A percentile compares a stretch with the other conserved stretches of the same genome.
These are phyloP conservation scores for Melikaiella ostensackeni DNA, from an alignment of 2,888 invertebrate species.

Conservation along the genomic window DNA sequence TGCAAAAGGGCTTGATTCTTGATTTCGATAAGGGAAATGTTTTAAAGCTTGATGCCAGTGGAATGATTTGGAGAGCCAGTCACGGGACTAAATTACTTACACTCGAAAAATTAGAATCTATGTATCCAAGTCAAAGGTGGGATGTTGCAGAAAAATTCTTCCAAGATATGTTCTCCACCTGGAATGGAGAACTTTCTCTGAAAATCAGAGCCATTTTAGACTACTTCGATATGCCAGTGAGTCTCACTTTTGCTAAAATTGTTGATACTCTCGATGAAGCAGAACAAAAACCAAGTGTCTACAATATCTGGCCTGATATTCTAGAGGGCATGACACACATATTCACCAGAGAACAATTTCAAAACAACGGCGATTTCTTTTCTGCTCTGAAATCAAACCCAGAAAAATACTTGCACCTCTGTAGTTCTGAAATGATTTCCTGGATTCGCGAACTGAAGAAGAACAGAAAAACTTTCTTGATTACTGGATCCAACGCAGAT, in stretches of 20 bases:
- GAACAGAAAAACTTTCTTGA: constrained; percentile 81
- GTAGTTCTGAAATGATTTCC: constrained; percentile 77
- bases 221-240: constrained; percentile 85
- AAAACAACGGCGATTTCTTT: constrained; percentile 82
- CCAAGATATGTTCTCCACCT: constrained; percentile 80
- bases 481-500: constrained; percentile 86
- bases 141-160: constrained; percentile 79
- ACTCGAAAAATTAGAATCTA: constrained; percentile 78
- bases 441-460: constrained; percentile 81
- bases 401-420: constrained; percentile 80
- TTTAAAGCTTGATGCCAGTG: constrained; percentile 81
- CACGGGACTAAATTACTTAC: constrained; percentile 83
- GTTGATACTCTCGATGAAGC: constrained; percentile 82
- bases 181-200: constrained; percentile 82
- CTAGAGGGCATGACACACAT: constrained; percentile 81
- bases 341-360: constrained; percentile 81
- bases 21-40: constrained; percentile 83
- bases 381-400: constrained; percentile 79
- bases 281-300: constrained; percentile 72
- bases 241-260: constrained; percentile 83
- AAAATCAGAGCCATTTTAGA: constrained; percentile 84
- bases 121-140: constrained; percentile 81
- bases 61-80: constrained; percentile 81
- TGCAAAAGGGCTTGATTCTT: constrained; percentile 86
- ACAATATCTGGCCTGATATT: constrained; percentile 83